Evolutionary conservation across 2,888 invertebrate species (phyloP), one percentile per base, ranked within the genome.

Genomic region (Cetonia aurata): DNA sequence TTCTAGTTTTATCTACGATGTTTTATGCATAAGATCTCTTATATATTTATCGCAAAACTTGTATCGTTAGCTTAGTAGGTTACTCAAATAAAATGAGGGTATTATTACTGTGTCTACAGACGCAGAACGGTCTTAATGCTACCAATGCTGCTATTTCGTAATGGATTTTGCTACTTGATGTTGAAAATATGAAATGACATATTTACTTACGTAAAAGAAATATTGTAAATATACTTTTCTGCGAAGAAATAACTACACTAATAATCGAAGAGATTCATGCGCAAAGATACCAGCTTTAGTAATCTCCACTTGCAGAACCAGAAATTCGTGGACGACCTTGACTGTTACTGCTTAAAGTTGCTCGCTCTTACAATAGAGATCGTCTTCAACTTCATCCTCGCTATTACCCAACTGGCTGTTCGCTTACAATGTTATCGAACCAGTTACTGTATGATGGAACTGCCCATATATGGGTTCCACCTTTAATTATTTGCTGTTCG

Each of bases 251-350:
- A 37, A 37, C 37, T 37, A 9, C 6, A 37, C 6, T 10, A n/a
- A n/a, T 52, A 9, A 52, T 10, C 19, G 10, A 52, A 12, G 25
- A 52, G 10, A 52, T 52, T 25, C 12, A 52, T 25, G 19, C 25
- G 9, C 48, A 50, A 15, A 50, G 17, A 50, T 52, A n/a, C 37
- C n/a, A 37, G 15, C 50, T 52, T 65, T 50, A 37, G 50, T n/a
- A 33, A 15, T 37, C 37, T 9, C 19, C n/a, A 25, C 50, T 50
- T 25, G 62, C 62, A 46, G 50, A 65, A 65, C 62, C 52, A 46
- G 50, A 65, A 57, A 65, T 65, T 65, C 62, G 62, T 65, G 62
- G 62, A 50, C 62, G 62, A 37, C 62, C 62, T 65, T 65, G 62
- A 65, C 62, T 52, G 62, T 25, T 65, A 33, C 50, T 6, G 17